Base-by-base conservation (phyloP, 2,113 vertebrate species). In the Sarotherodon lohbergeri region DNA sequence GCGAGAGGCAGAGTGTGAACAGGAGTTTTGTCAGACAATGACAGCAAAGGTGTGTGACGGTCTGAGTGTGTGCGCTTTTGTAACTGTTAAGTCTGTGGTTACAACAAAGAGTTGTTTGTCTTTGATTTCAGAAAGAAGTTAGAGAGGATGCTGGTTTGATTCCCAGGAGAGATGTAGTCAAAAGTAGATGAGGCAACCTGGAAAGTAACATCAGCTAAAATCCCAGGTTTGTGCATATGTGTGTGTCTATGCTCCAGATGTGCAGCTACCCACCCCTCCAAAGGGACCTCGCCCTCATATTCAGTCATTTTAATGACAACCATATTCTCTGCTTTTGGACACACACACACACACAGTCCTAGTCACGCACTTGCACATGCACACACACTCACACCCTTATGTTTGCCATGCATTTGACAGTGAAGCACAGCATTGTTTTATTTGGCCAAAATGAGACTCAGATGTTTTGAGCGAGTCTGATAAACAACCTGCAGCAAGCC, bases 281-380 rank as follows among this genome's bases (percentile, higher is more conserved):
- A 55, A 88, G 66, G 81, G 88, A 94, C 91, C 90, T 93, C 89
- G 36, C 90, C 93, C 90, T 82, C 92, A 68, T 89, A 86, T 92
- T 94, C 89, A 92, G 91, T 92, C 88, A 90, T 92, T 91, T 91
- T 95, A 95, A 95, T 95, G 83, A 93, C 92, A 95, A 95, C 94
- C 95, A 96, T 81, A 93, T 95, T 94, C 57, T 88, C 86, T 89
- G 56, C 88, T 68, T 55, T 83, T 81, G 46, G 79, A 85, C 55
- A 19, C 39, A 81, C 80, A 81, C 24, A 86, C 50, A 54, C 19
- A 46, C 41, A 55, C 34, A 29, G 39, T 50, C 50, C 36, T 43
- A 56, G 27, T 61, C 9, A 56, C 84, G 66, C 52, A 39, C 50
- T 36, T 19, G 43, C 68, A 86, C 19, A 4, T 43, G 43, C 82